Evolutionary conservation across 2,797 vertebrate species (phyloP).

Genomic region (Tangara arthus): DNA sequence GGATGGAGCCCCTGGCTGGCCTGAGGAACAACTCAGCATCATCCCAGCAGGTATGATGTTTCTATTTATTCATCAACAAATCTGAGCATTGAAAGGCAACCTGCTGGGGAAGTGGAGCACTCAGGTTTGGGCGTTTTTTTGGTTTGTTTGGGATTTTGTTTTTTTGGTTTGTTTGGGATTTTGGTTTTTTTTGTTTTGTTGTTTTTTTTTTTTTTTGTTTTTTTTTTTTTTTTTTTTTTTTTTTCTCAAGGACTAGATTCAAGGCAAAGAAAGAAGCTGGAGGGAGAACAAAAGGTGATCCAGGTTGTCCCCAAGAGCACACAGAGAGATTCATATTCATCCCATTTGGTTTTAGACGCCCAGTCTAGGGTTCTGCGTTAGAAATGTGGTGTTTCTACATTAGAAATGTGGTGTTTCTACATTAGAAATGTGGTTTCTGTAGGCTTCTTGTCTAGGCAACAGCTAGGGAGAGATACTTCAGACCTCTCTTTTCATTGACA

Average conservation of each 20-base stretch:
- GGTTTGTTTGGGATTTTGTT: background rate
- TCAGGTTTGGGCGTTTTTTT: too few relatives aligned
- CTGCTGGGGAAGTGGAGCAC: too few relatives aligned
- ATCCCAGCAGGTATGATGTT: rapidly evolving
- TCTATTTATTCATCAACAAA: rapidly evolving
- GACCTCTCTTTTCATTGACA: background rate
- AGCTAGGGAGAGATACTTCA: background rate
- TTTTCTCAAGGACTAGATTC: background rate
- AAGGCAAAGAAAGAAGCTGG: background rate
- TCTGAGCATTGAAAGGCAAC: rapidly evolving
- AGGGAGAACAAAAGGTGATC: background rate
- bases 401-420: background rate
- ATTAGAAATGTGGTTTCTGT: background rate
- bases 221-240: background rate
- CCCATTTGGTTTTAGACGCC: background rate
- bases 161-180: too few relatives aligned
- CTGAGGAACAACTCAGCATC: background rate
- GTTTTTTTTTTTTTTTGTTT: too few relatives aligned
- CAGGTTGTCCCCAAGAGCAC: background rate
- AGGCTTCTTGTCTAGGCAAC: background rate
- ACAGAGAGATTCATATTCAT: background rate
- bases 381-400: background rate
- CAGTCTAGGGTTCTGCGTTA: background rate
- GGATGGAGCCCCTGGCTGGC: background rate
- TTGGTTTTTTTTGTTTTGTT: background rate